Conservation (phyloP, 2,113 vertebrate genomes). For the Carassius carassius region DNA sequence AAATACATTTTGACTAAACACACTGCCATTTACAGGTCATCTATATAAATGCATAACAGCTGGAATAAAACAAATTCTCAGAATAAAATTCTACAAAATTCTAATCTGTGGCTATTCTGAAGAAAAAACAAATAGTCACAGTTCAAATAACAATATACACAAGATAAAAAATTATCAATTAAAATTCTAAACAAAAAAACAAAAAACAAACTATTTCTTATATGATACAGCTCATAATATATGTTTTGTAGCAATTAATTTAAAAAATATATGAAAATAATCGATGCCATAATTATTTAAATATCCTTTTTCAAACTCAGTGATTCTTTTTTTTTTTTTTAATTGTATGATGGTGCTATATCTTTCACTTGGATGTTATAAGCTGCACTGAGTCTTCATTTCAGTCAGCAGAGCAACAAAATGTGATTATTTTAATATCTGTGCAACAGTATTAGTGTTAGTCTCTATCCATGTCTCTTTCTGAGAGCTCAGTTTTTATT, state of each 20-base stretch:
- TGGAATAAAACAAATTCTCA: neutral
- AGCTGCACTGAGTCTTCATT: too few relatives aligned
- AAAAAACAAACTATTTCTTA: neutral
- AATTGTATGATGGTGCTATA: too few relatives aligned
- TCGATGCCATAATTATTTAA: neutral
- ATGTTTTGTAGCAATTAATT: neutral
- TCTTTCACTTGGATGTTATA: too few relatives aligned
- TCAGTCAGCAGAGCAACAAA: too few relatives aligned
- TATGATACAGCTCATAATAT: neutral
- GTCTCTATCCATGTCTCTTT: neutral
- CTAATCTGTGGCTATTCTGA: neutral
- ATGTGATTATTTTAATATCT: too few relatives aligned
- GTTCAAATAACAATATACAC: neutral
- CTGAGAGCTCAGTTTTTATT: constrained; percentile 2
- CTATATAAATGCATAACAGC: neutral
- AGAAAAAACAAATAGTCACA: too few relatives aligned
- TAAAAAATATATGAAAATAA: neutral
- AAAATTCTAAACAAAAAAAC: neutral
- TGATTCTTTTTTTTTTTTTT: too few relatives aligned
- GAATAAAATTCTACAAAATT: neutral
- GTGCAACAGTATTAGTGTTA: neutral
- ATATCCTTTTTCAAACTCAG: too few relatives aligned
- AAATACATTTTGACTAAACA: constrained; percentile 26
- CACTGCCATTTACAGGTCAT: constrained; percentile 12
- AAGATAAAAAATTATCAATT: neutral